phyloP scores from a whole-genome alignment of 2,797 vertebrate genomes.

The Jordanella pulchra region DNA sequence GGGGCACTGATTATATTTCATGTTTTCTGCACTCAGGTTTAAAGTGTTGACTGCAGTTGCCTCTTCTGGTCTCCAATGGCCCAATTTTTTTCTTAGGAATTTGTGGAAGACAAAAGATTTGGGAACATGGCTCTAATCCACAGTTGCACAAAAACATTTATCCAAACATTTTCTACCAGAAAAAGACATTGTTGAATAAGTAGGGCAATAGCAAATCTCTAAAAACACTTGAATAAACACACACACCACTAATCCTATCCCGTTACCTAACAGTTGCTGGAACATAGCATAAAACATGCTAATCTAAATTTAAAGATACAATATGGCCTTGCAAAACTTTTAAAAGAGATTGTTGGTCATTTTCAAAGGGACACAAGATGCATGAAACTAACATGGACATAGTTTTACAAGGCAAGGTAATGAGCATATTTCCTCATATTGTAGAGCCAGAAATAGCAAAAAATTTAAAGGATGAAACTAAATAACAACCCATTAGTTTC shows the following conservation, averaged over 20 bases:
- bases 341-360: neutral
- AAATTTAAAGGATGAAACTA: neutral
- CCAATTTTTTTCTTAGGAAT: slow-evolving; percentile 39
- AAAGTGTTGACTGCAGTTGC: slow-evolving; percentile 32
- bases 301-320: neutral
- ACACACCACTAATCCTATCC: neutral
- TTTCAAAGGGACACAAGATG: neutral
- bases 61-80: slow-evolving; percentile 41
- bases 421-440: neutral
- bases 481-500: neutral
- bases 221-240: neutral
- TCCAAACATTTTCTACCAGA: too few species aligned
- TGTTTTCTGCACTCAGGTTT: slow-evolving; percentile 49
- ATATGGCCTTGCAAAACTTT: neutral
- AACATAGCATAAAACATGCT: neutral
- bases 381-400: neutral
- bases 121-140: too few species aligned
- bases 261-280: neutral
- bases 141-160: too few species aligned
- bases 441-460: neutral
- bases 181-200: too few species aligned
- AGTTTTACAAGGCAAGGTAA: neutral
- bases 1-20: slow-evolving; percentile 47
- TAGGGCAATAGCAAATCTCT: neutral
- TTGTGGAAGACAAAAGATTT: slow-evolving; percentile 12